Evolutionary conservation across 2,888 invertebrate genomes (phyloP), one percentile per base, ranked within the genome.

Genomic region (Smittia aterrima): DNA sequence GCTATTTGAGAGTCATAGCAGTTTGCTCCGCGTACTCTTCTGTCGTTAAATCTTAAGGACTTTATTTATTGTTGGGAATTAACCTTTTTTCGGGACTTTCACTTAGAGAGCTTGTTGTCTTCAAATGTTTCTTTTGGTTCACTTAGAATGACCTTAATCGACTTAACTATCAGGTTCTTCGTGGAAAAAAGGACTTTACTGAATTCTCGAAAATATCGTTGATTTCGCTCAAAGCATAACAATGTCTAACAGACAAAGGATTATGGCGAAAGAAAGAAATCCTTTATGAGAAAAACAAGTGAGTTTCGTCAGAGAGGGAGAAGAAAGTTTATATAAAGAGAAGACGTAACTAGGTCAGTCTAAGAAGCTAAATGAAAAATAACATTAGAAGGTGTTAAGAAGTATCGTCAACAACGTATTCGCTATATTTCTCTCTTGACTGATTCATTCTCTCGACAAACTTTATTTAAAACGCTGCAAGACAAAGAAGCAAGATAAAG

Each of bases 301-400:
- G n/a, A n/a, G n/a, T 3, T 32, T 32, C 32, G 32, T 32, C 4
- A 32, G n/a, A 32, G 32, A 32, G 4, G 32, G 9, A 3, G 32
- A 32, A 32, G 9, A 32, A 32, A 32, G 32, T 32, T n/a, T n/a
- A 53, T 16, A 4, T 7, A 53, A 53, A 53, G n/a, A 53, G 53
- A 16, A 38, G 9, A 38, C 64, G 4, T n/a, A 70, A 70, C 53
- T 70, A 22, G 70, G 70, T 70, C 54, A 20, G n/a, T 20, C n/a
- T n/a, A n/a, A n/a, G 24, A 22, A 20, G 16, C n/a, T 18, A 53
- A 47, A 70, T 70, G 70, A 70, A 70, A 70, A 70, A 70, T 70
- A 53, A 53, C 53, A n/a, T 41, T n/a, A n/a, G n/a, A n/a, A 70
- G 70, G 70, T 70, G 70, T 32, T 70, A 54, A 70, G 53, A 70